Evolutionary conservation across 2,797 vertebrate species (phyloP), one percentile per base, ranked within the genome.

Genomic region (Coccyzus lansbergi): DNA sequence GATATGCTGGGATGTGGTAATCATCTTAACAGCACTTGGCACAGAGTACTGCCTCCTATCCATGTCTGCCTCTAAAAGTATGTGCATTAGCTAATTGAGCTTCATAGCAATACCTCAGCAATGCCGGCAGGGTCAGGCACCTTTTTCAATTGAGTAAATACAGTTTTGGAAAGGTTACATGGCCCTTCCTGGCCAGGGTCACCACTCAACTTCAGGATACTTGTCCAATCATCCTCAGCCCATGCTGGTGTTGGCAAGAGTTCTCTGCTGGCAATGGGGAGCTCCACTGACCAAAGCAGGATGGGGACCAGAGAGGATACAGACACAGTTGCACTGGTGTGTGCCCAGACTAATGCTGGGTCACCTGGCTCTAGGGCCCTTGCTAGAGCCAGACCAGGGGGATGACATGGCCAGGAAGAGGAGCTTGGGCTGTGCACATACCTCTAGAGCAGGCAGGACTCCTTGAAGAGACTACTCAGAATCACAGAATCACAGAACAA

Each of bases 61-160:
- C 82, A 75, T 8, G 4, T 33, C 0, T 0, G 18, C 86, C 25
- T 56, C 71, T 1, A 7, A 62, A 48, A 14, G 38, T 68, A 49
- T 63, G 21, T 65, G 76, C 89, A 93, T 94, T 95, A 95, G 85
- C 77, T 95, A 91, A 97, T 82, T 90, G 85, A 90, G 63, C 55
- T 90, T 75, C 10, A 7, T 56, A 78, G 53, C 74, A 86, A n/a
- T 34, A 59, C 59, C 69, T 89, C 28, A 2, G 59, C 63, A 80
- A 17, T 56, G 4, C 52, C 26, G 26, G 10, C 51, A 44, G 24
- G 48, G 68, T 69, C 62, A 92, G 79, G 58, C 58, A 55, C 2
- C 5, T 86, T 89, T 94, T 83, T 76, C 65, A 78, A 72, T 75
- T 28, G 14, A 36, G 38, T 71, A 65, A 81, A 92, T 21, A 69